Base-by-base conservation (phyloP, 2,888 invertebrate genomes). In the Acanthosoma haemorrhoidale region DNA sequence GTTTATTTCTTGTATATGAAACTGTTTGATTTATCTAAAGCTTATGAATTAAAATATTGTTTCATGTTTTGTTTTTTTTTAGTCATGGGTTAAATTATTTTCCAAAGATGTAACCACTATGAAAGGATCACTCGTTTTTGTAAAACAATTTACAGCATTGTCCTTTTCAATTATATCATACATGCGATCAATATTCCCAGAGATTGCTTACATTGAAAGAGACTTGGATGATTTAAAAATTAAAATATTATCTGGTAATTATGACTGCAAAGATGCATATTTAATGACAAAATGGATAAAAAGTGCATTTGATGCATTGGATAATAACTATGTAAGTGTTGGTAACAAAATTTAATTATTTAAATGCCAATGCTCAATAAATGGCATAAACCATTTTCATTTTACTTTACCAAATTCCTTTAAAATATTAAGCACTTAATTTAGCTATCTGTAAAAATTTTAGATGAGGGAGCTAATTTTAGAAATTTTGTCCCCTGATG, bases 381-480 rank as follows among this genome's bases (percentile, higher is more conserved):
- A 64, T 38, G 18, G 21, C 11, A 36, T 18, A 36, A 1, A 1
- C 36, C 13, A 34, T 39, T 15, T 64, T 34, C 11, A 18, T 15
- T 21, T 25, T 2, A 64, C 18, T 25, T 13, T 21, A 18, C 18
- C 9, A 21, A n/a, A 5, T 9, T 32, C 5, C 9, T 32, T 32
- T 9, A n/a, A n/a, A n/a, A n/a, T n/a, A n/a, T n/a, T n/a, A n/a
- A n/a, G n/a, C n/a, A n/a, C n/a, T n/a, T n/a, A n/a, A n/a, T n/a
- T n/a, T n/a, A 32, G 4, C 5, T 32, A 6, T 32, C 4, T 32
- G 4, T 32, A 9, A 32, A 4, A 4, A 36, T 32, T 68, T 58
- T 15, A 68, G 68, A 68, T 68, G 68, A 68, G 68, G 59, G 59
- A 59, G 36, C 31, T 68, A 21, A 34, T 68, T 39, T 59, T 68